These are phyloP conservation scores for Euglossa dilemma DNA, from an alignment of 1,140 invertebrate genomes.

Conservation along the genomic window DNA sequence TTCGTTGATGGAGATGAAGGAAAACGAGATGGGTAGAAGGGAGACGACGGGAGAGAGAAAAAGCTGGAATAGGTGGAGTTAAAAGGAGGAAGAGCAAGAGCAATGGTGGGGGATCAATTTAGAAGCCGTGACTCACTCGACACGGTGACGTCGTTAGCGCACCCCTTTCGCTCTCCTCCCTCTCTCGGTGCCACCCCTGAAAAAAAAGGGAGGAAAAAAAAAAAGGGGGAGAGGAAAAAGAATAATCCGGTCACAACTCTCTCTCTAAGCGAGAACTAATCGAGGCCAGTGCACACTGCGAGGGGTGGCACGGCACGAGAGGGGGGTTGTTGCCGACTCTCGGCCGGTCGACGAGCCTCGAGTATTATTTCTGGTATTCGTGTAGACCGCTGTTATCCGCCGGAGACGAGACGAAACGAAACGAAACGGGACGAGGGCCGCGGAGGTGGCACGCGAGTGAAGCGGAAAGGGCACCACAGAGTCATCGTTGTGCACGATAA, in stretches of 20 bases:
- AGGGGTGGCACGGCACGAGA: background rate
- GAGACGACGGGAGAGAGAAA: background rate
- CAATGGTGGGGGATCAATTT: slow-evolving; percentile 62
- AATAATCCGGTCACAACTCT: slow-evolving; percentile 55
- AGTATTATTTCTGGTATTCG: slow-evolving; percentile 63
- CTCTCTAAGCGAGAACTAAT: slow-evolving; percentile 63
- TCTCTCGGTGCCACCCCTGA: background rate
- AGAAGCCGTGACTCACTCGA: slow-evolving; percentile 63
- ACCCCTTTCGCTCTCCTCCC: slow-evolving; percentile 37
- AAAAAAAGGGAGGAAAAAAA: slow-evolving; percentile 3
- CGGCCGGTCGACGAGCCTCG: slow-evolving; percentile 53
- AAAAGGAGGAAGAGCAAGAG: slow-evolving; percentile 28
- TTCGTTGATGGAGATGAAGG: slow-evolving; percentile 43
- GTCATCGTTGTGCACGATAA: slow-evolving; percentile 55
- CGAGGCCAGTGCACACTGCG: slow-evolving; percentile 50
- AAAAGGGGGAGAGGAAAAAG: background rate
- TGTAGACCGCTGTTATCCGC: slow-evolving; percentile 26
- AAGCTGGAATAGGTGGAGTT: slow-evolving; percentile 9
- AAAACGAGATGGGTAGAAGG: slow-evolving; percentile 13
- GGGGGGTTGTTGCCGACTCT: slow-evolving; percentile 12
- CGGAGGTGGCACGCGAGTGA: slow-evolving; percentile 30
- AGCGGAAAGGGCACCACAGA: slow-evolving; percentile 52
- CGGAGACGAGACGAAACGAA: no score
- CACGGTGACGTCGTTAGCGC: slow-evolving; percentile 64
- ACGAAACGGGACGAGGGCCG: background rate